Evolutionary conservation across 1,140 invertebrate species (phyloP).

Genomic region (Temnothorax curvispinosus): DNA sequence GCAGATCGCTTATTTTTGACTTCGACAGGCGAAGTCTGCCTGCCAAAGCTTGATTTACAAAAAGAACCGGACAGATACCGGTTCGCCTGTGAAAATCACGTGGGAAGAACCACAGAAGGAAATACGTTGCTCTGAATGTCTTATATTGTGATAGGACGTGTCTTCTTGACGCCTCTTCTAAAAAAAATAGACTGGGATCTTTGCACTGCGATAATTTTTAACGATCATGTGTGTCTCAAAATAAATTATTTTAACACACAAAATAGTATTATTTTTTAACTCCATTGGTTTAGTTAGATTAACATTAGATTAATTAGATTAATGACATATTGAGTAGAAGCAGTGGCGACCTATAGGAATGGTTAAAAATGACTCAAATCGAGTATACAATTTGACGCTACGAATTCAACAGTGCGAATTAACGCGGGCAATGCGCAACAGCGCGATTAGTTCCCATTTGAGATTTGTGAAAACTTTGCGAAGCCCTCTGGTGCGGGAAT

Average conservation of each 20-base stretch:
- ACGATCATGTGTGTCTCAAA: too few species aligned
- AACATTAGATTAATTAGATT: too few species aligned
- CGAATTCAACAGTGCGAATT: too few species aligned
- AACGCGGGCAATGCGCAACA: not conserved
- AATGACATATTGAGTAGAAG: too few species aligned
- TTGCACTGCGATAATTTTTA: not conserved
- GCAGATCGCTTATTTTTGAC: conserved; percentile 26
- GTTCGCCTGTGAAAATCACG: not conserved
- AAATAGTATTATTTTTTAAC: too few species aligned
- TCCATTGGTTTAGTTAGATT: too few species aligned
- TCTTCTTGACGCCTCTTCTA: not conserved
- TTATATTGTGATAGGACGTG: not conserved
- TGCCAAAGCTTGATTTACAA: conserved; percentile 5
- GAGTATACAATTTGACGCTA: too few species aligned
- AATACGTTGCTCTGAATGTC: not conserved
- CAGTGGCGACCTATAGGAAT: too few species aligned
- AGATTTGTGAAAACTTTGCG: not conserved
- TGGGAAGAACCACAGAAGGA: not conserved
- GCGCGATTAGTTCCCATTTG: not conserved
- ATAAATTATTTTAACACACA: too few species aligned
- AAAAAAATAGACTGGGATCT: not conserved
- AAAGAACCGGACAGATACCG: not conserved
- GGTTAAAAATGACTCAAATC: too few species aligned
- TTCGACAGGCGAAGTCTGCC: not conserved
- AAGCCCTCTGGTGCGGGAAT: not conserved